Base-by-base conservation (phyloP, 30 jellyfish, hydroid and myxozoan species). In the Pelagia noctiluca region DNA sequence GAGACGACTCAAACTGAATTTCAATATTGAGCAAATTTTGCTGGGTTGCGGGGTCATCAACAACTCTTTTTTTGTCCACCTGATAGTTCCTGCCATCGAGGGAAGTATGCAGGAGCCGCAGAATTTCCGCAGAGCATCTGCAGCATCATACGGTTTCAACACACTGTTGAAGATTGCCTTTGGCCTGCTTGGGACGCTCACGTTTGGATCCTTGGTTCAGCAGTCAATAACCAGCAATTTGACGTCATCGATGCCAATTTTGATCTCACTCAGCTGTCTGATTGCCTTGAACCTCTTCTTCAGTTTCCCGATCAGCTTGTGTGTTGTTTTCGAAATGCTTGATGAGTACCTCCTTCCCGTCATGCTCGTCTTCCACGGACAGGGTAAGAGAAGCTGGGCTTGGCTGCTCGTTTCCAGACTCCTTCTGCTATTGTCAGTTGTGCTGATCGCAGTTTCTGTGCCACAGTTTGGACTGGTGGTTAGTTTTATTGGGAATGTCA, bases 21-120 rank as follows among this genome's bases (percentile, higher is more conserved):
- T 88, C 37, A 23, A 50, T 8, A 32, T 71, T 4, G 49, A 72
- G 11, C 33, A 88, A 37, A 37, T 88, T 31, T 63, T 81, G 16
- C 38, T 88, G 49, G 97, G 87, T 38, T 88, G 83, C 50, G 97
- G 97, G 12, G 75, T 88, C 0, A 35, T 88, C 1, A 32, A 23
- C 47, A 88, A 80, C 60, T 80, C 94, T 1, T 81, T 32, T 35
- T 63, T 63, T 72, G 31, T 81, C 32, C 97, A 88, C 46, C 61
- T 80, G 49, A 71, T 86, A 0, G 85, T 63, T 12, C 97, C 97
- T 7, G 94, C 94, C 1, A 52, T 88, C 22, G 97, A 88, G 75
- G 97, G 96, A 42, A 88, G 95, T 29, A 88, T 88, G 97, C 42
- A 48, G 48, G 30, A 88, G 16, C 97, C 96, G 1, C 70, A 88